Evolutionary conservation across 1,140 invertebrate species (phyloP).

Genomic region (Danaus plexippus): DNA sequence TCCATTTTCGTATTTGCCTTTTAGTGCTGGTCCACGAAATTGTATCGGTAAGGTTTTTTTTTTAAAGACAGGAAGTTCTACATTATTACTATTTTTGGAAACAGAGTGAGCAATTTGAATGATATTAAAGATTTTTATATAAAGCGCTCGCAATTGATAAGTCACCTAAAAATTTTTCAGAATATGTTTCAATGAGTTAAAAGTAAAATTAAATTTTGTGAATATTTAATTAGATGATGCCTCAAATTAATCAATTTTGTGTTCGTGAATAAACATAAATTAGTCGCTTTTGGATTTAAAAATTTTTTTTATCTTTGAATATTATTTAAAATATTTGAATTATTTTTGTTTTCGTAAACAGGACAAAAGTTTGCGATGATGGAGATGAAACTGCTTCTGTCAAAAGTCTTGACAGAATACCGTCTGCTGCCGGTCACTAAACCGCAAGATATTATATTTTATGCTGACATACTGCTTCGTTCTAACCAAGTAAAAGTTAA

Average conservation of each 20-base stretch:
- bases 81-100: no score
- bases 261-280: no score
- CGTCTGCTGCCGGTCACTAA: constrained; percentile 39
- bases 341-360: constrained; percentile 12
- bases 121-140: no score
- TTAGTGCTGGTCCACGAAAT: constrained; percentile 80
- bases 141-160: no score
- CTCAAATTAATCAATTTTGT: no score
- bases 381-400: constrained; percentile 43
- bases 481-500: constrained; percentile 38
- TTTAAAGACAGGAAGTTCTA: constrained; percentile 3
- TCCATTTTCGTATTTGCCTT: constrained; percentile 76
- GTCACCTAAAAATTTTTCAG: no score
- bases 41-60: constrained; percentile 69
- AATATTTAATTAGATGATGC: constrained; percentile 5
- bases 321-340: no score
- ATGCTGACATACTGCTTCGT: constrained; percentile 37
- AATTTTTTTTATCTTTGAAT: no score
- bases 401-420: constrained; percentile 37
- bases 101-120: no score
- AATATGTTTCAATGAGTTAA: not conserved
- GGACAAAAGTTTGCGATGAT: constrained; percentile 57
- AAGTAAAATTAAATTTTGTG: constrained; percentile 1
- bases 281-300: no score
- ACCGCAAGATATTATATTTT: constrained; percentile 35